These are phyloP conservation scores for Scytalopus superciliaris DNA, from an alignment of 2,113 vertebrate species.

Conservation along the genomic window DNA sequence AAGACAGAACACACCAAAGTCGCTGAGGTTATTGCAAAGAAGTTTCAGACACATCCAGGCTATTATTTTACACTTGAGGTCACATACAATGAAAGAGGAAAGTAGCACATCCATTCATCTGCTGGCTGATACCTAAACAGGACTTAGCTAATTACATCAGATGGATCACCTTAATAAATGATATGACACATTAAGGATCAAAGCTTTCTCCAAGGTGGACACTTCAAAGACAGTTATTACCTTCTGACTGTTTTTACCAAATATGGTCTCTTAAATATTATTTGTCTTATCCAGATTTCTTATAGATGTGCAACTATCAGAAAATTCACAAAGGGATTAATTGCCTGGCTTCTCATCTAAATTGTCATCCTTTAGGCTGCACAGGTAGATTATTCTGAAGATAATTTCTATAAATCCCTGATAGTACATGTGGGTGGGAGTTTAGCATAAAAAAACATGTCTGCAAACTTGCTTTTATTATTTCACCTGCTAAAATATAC, in stretches of 20 bases:
- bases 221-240: not conserved
- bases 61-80: not conserved
- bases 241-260: not conserved
- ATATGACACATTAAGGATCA: not conserved
- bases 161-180: not conserved
- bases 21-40: not conserved
- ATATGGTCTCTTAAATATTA: not conserved
- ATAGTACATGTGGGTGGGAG: not conserved
- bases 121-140: not conserved
- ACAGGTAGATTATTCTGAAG: not conserved
- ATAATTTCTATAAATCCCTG: not conserved
- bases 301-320: not conserved
- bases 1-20: not conserved
- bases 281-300: not conserved
- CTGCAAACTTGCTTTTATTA: not conserved
- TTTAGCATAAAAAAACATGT: not conserved
- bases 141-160: not conserved
- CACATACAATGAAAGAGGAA: not conserved
- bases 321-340: not conserved
- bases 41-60: not conserved
- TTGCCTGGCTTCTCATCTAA: not conserved
- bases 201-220: not conserved
- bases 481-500: not conserved
- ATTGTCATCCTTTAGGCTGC: not conserved
- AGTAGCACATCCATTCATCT: not conserved